phyloP scores from a whole-genome alignment of 2,797 vertebrate genomes.

The Poeciliopsis infans region DNA sequence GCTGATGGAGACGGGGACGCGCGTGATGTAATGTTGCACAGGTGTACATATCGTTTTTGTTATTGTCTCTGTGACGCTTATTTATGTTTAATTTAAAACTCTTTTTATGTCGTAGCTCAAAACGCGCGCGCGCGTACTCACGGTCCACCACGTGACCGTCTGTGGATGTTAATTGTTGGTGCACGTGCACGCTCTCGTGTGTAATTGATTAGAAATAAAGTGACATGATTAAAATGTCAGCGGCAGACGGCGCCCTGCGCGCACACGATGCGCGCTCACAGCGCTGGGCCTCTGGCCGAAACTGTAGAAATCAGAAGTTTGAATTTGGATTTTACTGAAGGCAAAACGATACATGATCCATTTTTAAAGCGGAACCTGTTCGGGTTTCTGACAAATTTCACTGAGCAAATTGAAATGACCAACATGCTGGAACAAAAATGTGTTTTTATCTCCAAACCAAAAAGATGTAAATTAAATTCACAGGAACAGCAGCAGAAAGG shows the following conservation, averaged over 20 bases:
- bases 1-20: conserved; percentile 69
- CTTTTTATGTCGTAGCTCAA: background rate
- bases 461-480: background rate
- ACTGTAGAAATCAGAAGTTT: background rate
- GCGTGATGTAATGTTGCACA: conserved; percentile 83
- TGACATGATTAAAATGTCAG: background rate
- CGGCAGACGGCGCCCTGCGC: background rate
- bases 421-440: background rate
- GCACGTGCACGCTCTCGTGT: conserved; percentile 15
- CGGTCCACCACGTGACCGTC: conserved; percentile 27
- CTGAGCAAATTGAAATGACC: background rate
- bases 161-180: conserved; percentile 69
- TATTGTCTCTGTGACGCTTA: conserved; percentile 48
- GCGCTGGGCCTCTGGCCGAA: background rate
- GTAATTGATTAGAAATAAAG: background rate
- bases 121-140: background rate
- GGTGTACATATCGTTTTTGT: conserved; percentile 81
- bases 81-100: conserved; percentile 8
- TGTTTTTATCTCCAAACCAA: background rate
- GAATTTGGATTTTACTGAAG: background rate
- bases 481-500: background rate
- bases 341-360: background rate
- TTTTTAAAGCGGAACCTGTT: background rate
- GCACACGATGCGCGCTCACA: background rate
- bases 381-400: background rate